Conservation (phyloP, 1,140 invertebrate species). For the Formica exsecta region DNA sequence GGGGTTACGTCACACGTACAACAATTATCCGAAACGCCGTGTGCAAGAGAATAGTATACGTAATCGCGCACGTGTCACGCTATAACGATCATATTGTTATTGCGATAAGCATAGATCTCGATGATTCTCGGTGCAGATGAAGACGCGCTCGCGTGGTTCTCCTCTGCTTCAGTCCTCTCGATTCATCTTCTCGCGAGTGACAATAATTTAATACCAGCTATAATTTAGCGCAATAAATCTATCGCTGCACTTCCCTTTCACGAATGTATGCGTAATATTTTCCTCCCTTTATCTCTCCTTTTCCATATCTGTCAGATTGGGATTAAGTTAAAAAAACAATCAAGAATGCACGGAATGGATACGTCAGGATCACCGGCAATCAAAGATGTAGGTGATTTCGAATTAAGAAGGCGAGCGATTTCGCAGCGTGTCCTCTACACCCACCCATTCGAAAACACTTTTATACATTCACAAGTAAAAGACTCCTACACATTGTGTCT, state of each 20-base stretch:
- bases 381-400: conserved; percentile 6
- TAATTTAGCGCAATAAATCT: background rate
- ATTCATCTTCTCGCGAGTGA: background rate
- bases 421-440: background rate
- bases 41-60: conserved; percentile 12
- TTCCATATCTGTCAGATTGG: background rate
- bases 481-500: background rate
- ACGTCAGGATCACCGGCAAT: background rate
- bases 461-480: background rate
- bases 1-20: conserved; percentile 1
- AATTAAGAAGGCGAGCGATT: background rate
- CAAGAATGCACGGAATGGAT: background rate
- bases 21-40: conserved; percentile 20
- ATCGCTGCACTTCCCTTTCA: background rate
- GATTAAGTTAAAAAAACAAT: conserved; percentile 20
- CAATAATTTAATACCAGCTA: background rate
- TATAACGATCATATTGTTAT: conserved; percentile 41
- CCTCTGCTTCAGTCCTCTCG: background rate
- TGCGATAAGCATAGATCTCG: conserved; percentile 8
- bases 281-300: background rate
- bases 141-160: background rate
- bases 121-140: background rate
- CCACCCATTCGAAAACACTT: background rate
- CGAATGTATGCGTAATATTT: background rate
- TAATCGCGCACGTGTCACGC: conserved; percentile 19